A percentile compares a stretch with the other conserved stretches of the same genome.
Evolutionary conservation across 1,140 invertebrate genomes (phyloP).

Genomic region (Drosophila watanabei): DNA sequence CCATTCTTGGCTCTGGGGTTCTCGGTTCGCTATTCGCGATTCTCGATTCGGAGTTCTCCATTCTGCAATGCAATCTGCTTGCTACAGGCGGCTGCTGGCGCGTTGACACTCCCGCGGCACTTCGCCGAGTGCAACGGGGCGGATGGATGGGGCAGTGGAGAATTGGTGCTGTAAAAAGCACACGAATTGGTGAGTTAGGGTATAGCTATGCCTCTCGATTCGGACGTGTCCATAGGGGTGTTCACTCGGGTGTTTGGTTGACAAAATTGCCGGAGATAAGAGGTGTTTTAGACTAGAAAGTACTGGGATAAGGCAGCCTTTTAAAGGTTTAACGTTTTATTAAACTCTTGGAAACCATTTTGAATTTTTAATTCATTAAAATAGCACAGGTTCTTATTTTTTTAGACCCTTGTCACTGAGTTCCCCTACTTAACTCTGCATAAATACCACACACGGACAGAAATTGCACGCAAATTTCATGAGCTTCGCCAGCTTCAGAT

Average conservation of each 20-base stretch:
- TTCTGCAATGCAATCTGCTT: conserved; percentile 23
- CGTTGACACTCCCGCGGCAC: conserved; percentile 73
- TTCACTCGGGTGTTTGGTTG: background rate
- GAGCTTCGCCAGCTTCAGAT: conserved; percentile 49
- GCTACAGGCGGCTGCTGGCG: conserved; percentile 20
- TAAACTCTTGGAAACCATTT: background rate
- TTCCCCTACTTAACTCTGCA: conserved; percentile 34
- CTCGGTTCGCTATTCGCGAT: background rate
- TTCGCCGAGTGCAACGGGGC: conserved; percentile 53
- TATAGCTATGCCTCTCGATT: conserved; percentile 15
- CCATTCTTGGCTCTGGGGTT: conserved; percentile 11
- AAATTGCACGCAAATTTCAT: conserved; percentile 63
- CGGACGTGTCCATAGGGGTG: conserved; percentile 2
- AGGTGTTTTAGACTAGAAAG: background rate
- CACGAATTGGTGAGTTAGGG: conserved; percentile 34
- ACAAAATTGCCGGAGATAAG: background rate
- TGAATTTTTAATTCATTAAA: background rate
- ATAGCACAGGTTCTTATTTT: rapidly evolving
- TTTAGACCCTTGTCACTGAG: conserved; percentile 5
- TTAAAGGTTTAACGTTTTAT: background rate
- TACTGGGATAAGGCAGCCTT: conserved; percentile 7
- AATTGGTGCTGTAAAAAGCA: conserved; percentile 51
- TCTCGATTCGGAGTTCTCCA: conserved; percentile 7
- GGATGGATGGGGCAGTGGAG: conserved; percentile 54
- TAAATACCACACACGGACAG: conserved; percentile 62